Evolutionary conservation across 2,113 vertebrate genomes (phyloP).

Genomic region (Neodon shergylaensis): DNA sequence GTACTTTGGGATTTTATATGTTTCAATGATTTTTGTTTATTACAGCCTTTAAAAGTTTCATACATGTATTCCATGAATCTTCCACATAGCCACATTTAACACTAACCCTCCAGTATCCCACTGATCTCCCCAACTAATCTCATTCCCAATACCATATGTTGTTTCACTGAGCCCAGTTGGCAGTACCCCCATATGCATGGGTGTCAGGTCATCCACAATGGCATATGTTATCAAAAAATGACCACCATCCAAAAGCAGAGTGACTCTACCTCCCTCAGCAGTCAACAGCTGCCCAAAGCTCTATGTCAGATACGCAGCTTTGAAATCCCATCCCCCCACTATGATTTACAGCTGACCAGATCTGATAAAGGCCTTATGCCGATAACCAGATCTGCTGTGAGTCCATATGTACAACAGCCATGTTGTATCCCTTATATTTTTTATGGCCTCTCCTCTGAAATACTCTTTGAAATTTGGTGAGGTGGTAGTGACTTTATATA

Average conservation of each 20-base stretch:
- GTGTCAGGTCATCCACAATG: too few relatives aligned
- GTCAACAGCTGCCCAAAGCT: background rate
- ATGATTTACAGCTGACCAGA: background rate
- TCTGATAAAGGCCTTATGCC: background rate
- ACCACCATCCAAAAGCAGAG: background rate
- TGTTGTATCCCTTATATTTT: too few relatives aligned
- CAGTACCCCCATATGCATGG: too few relatives aligned
- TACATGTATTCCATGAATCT: background rate
- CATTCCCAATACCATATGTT: background rate
- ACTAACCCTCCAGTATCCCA: background rate
- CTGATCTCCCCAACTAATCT: background rate
- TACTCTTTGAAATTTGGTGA: background rate
- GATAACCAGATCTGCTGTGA: background rate
- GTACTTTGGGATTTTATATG: background rate
- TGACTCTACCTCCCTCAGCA: too few relatives aligned
- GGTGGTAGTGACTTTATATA: background rate
- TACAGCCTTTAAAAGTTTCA: background rate
- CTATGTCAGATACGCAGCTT: background rate
- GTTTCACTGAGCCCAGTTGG: background rate
- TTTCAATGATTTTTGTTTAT: background rate
- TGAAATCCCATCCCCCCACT: background rate
- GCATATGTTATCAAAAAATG: background rate
- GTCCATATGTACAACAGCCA: too few relatives aligned
- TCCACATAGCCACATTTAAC: background rate
- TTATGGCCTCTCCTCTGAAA: background rate